Percentiles rank a stretch among this genome's conserved stretches.
These are phyloP conservation scores for Oxycera nigricornis DNA, from an alignment of 2,888 invertebrate genomes.

Conservation along the genomic window DNA sequence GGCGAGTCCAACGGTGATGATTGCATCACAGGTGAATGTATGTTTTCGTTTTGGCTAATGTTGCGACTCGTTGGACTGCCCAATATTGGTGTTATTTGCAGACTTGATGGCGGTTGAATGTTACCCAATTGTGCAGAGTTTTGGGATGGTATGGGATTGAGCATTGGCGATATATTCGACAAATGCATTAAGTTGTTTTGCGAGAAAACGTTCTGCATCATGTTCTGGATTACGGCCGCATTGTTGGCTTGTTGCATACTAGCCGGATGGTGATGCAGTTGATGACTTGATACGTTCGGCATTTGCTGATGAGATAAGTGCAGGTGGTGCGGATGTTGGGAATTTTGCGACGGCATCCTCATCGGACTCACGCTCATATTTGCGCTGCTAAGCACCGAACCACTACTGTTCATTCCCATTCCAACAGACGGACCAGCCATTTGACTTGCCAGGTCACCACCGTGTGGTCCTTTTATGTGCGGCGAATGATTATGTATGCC, in stretches of 20 bases:
- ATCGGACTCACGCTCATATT: not conserved
- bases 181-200: constrained; percentile 57
- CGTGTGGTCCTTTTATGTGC: constrained; percentile 56
- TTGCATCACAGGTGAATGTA: constrained; percentile 49
- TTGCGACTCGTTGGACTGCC: constrained; percentile 57
- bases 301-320: constrained; percentile 48
- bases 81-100: constrained; percentile 53
- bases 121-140: constrained; percentile 43
- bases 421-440: not conserved
- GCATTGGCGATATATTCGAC: constrained; percentile 52
- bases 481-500: constrained; percentile 62
- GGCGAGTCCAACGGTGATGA: constrained; percentile 39
- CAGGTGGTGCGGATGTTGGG: constrained; percentile 53
- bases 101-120: constrained; percentile 48
- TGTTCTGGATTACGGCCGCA: constrained; percentile 51
- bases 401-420: not conserved
- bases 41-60: constrained; percentile 49
- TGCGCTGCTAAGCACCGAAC: not conserved
- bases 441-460: constrained; percentile 34
- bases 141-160: constrained; percentile 48
- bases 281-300: constrained; percentile 32
- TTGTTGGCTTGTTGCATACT: constrained; percentile 42
- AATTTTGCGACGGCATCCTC: constrained; percentile 46
- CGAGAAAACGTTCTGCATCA: constrained; percentile 57
- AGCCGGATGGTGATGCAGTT: constrained; percentile 22